Conservation (phyloP, 2,797 vertebrate species). For the Monodelphis domestica region DNA sequence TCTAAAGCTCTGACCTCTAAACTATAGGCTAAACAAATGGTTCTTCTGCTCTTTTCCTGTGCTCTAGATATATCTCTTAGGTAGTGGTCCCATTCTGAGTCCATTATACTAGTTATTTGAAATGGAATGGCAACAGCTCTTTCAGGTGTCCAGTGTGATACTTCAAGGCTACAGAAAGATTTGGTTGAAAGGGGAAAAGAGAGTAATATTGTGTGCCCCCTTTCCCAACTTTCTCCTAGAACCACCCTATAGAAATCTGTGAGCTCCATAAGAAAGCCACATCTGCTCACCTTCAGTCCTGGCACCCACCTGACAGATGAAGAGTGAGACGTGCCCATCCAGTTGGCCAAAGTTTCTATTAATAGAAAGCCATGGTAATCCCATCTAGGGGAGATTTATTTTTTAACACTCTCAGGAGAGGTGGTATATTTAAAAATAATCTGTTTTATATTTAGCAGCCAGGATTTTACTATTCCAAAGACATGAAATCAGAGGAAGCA, state of each 20-base stretch:
- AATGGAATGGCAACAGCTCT: not conserved
- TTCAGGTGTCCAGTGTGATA: not conserved
- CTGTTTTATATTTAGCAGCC: slow-evolving; percentile 71
- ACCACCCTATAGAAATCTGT: not conserved
- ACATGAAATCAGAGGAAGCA: slow-evolving; percentile 66
- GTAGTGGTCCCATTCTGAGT: not conserved
- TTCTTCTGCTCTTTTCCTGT: not conserved
- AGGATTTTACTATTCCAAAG: slow-evolving; percentile 62
- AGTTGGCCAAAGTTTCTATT: slow-evolving; percentile 60
- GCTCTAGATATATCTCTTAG: not conserved
- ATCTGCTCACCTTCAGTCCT: not conserved
- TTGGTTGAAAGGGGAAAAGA: not conserved
- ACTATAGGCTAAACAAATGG: not conserved
- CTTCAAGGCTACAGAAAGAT: not conserved
- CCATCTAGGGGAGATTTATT: slow-evolving; percentile 52
- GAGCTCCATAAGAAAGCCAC: not conserved
- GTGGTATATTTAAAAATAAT: slow-evolving; percentile 64
- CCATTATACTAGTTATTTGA: not conserved
- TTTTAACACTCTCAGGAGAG: slow-evolving; percentile 53
- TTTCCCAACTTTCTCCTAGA: not conserved
- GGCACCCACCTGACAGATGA: not conserved
- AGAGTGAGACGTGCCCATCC: not conserved
- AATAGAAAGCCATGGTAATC: slow-evolving; percentile 72
- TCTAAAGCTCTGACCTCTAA: not conserved
- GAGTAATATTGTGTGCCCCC: not conserved